Base-by-base conservation (phyloP, 2,888 invertebrate genomes). In the Escarpia spicata region DNA sequence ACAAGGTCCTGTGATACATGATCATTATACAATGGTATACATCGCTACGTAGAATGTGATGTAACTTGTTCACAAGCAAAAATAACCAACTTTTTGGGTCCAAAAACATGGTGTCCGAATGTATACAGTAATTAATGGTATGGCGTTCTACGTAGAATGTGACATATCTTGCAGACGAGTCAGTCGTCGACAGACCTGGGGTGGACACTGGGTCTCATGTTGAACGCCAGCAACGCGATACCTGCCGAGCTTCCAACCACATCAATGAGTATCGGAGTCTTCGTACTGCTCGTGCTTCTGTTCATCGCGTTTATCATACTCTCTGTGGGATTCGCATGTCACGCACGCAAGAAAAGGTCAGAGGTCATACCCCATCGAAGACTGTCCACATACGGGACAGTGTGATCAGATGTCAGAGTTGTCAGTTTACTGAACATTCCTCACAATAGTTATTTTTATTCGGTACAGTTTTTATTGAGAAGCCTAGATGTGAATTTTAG, bases 211-310 rank as follows among this genome's bases (percentile, higher is more conserved):
- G 97, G 97, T 8, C 97, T 96, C 94, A 97, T 97, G 96, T 95
- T 97, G 26, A 96, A 96, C 93, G 96, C 96, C 43, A 97, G 97
- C 4, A 96, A 96, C 92, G 94, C 94, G 58, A 96, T 97, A 92
- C 95, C 96, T 58, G 94, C 95, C 4, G 95, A 95, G n/a, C 75
- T 75, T 26, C 75, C 75, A 6, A 75, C 75, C 37, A 8, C 95
- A 90, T n/a, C 92, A 43, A 91, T 94, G 92, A 91, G 90, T 37
- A 75, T 90, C 9, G 45, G 91, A 4, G 91, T 93, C 8, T 96
- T 96, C 92, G 94, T 95, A 43, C 92, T 95, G 0, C 94, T 96
- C 6, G 92, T 94, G 45, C 92, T 95, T 3, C 94, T 96, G 26
- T 96, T 96, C 93, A 92, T 94, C 19, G 90, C 95, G 31, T 96